Evolutionary conservation across 2,113 vertebrate genomes (phyloP).

Genomic region (Pterocles burchelli): DNA sequence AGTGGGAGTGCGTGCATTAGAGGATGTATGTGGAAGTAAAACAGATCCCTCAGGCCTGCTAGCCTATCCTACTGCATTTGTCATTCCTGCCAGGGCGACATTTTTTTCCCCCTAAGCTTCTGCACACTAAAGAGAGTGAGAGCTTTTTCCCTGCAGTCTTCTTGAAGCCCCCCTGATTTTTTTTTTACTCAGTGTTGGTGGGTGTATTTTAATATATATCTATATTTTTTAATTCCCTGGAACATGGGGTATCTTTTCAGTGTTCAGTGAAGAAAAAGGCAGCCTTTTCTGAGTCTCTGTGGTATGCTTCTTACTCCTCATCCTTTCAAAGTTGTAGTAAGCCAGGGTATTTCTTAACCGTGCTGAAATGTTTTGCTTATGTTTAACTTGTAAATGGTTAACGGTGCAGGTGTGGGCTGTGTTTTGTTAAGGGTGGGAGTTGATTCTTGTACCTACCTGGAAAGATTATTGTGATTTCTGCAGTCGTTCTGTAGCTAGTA

Average conservation of each 20-base stretch:
- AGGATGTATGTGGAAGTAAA: slow-evolving; percentile 80
- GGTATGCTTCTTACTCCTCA: slow-evolving; percentile 67
- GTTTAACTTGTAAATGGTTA: slow-evolving; percentile 60
- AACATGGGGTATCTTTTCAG: slow-evolving; percentile 71
- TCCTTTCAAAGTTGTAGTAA: slow-evolving; percentile 67
- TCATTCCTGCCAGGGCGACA: slow-evolving; percentile 86
- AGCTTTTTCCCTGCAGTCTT: slow-evolving; percentile 74
- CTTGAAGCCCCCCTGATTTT: slow-evolving; percentile 67
- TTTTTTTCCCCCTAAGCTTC: slow-evolving; percentile 77
- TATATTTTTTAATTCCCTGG: slow-evolving; percentile 66
- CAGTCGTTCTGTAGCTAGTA: slow-evolving; percentile 31
- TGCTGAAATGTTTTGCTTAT: slow-evolving; percentile 62
- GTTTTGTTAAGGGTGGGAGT: slow-evolving; percentile 53
- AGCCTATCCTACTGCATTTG: slow-evolving; percentile 83
- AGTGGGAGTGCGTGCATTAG: slow-evolving; percentile 80
- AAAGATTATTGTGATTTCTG: slow-evolving; percentile 53
- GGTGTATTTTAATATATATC: slow-evolving; percentile 67
- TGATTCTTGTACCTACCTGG: slow-evolving; percentile 51
- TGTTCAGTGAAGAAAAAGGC: slow-evolving; percentile 76
- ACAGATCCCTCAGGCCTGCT: slow-evolving; percentile 83
- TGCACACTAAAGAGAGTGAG: slow-evolving; percentile 76
- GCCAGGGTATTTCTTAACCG: slow-evolving; percentile 60
- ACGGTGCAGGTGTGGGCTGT: slow-evolving; percentile 61
- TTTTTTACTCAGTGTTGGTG: slow-evolving; percentile 73
- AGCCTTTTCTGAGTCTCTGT: slow-evolving; percentile 68